Base-by-base conservation (phyloP, 1,140 invertebrate genomes). In the Ceratoteleas bidentatus region DNA sequence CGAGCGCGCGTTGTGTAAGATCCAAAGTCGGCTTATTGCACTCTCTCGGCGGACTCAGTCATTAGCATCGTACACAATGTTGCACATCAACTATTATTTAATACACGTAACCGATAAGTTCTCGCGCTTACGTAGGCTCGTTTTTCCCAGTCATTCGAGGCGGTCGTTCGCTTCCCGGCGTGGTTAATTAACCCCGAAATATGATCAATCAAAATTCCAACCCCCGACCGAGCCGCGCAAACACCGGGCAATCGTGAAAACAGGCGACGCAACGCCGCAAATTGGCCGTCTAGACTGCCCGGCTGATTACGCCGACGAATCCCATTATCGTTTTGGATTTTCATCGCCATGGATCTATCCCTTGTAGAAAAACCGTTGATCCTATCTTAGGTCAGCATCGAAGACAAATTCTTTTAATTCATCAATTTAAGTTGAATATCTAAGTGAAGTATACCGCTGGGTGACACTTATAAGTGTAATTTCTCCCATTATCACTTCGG, bases 11-110 rank as follows among this genome's bases (percentile, higher is more conserved):
- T 82, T 84, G 83, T 79, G 81, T 76, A 85, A 85, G 75, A 82
- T 74, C 72, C 80, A 74, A 76, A 84, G 69, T 82, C 75, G 56
- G 58, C 76, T 79, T 53, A 43, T 56, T 66, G 62, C 81, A 70
- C 70, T 81, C 77, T 64, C 79, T 72, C 78, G 74, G 62, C 45
- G 53, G 69, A 70, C 70, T 81, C 73, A 81, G 76, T 85, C 80
- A 85, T 85, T 83, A 85, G 76, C 76, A 81, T 80, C 75, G 50
- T 65, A 58, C 62, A 85, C 84, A 83, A 83, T 80, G 73, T 80
- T 80, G 69, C 80, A 61, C 76, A 80, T 82, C 72, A 56, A 54
- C 45, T 79, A 81, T 83, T 85, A 83, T 83, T 85, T 85, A 85
- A 83, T 77, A 64, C 72, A 57, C 76, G 68, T 85, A 80, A 83